Evolutionary conservation across 2,113 vertebrate genomes (phyloP), one percentile per base, ranked within the genome.

Genomic region (Cnemophilus loriae): DNA sequence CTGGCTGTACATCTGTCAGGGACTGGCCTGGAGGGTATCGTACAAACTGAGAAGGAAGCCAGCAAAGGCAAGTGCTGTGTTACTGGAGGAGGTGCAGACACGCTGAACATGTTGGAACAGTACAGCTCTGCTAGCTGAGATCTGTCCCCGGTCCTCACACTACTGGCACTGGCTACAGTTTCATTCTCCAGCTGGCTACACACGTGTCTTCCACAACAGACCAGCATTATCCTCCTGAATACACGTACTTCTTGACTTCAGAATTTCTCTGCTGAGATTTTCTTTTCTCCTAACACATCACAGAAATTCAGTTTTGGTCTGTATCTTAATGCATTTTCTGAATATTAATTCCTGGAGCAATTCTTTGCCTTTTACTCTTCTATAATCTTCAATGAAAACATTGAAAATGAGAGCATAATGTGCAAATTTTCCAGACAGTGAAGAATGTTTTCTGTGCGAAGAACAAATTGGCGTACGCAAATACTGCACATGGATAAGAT

Each of bases 131-230:
- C 82, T 85, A 94, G 94, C 70, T 55, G 57, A 85, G 81, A 37
- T 95, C 47, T 84, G 90, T 96, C 90, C 87, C 91, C 68, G 87
- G 78, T 94, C 90, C 84, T 91, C 84, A 73, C 57, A 55, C 70
- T 96, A 10, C 57, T 91, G 87, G 78, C 90, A 69, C 68, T 55
- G 42, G 49, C 82, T 57, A 26, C 41, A 20, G 21, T 33, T 91
- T 70, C 39, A 11, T 57, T 67, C 90, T 94, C 65, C 89, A 94
- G 87, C 84, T 83, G 91, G 53, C 53, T 82, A 24, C 56, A 49
- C 5, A 24, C 39, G 18, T 52, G 57, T 56, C 89, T 82, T 57
- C 87, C 65, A 79, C 32, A 63, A 35, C 50, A 93, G 46, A 65
- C 14, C 71, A 74, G 63, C 15, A 20, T 35, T 47, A 39, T 37